Evolutionary conservation across 2,797 vertebrate genomes (phyloP).

Genomic region (Cryptoprocta ferox): DNA sequence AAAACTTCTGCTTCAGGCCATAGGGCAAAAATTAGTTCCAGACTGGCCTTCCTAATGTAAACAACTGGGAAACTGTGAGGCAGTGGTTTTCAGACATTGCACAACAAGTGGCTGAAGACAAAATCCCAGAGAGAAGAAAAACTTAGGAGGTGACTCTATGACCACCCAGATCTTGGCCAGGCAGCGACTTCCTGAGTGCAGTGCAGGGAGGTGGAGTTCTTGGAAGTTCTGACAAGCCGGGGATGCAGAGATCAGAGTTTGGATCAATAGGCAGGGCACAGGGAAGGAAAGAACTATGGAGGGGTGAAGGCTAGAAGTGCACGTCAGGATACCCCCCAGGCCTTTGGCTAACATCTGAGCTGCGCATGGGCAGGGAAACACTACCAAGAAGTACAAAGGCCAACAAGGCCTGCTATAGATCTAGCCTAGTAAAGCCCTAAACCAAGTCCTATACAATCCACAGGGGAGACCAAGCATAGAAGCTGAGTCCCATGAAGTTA

Average conservation of each 20-base stretch:
- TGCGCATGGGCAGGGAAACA: not conserved
- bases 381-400: not conserved
- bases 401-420: not conserved
- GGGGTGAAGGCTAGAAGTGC: not conserved
- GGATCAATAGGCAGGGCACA: not conserved
- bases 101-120: not conserved
- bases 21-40: not conserved
- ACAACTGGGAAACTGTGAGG: not conserved
- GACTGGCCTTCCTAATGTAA: not conserved
- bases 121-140: not conserved
- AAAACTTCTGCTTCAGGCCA: not conserved
- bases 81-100: not conserved
- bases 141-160: not conserved
- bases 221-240: not conserved
- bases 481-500: not conserved
- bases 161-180: not conserved
- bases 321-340: not conserved
- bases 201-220: not conserved
- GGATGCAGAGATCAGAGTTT: not conserved
- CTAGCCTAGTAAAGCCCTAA: not conserved
- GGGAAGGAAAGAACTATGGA: not conserved
- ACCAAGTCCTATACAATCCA: not conserved
- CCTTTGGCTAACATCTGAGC: not conserved
- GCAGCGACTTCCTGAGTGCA: not conserved
- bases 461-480: not conserved